These are phyloP conservation scores for Leptodactylus fallax DNA, from an alignment of 2,797 vertebrate genomes.

Conservation along the genomic window DNA sequence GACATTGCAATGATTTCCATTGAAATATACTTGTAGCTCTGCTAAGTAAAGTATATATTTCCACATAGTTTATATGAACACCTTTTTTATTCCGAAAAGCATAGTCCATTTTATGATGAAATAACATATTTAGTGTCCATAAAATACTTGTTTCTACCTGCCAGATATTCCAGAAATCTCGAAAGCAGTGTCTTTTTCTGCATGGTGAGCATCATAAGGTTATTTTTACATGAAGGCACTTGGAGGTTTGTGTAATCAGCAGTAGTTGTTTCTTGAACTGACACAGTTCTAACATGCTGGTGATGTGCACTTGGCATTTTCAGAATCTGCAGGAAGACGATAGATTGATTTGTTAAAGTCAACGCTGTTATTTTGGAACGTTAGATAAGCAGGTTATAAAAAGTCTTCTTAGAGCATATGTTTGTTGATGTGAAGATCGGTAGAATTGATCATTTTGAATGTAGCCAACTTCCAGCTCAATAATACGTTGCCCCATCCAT, in stretches of 20 bases:
- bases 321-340: conserved; percentile 56
- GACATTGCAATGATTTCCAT: background rate
- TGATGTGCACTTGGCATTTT: conserved; percentile 56
- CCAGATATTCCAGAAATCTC: conserved; percentile 33
- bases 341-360: conserved; percentile 55
- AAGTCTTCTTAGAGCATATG: conserved; percentile 25
- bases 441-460: background rate
- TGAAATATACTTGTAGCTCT: background rate
- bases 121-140: conserved; percentile 2
- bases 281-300: conserved; percentile 50
- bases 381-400: conserved; percentile 48
- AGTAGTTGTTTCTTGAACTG: conserved; percentile 39
- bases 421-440: background rate
- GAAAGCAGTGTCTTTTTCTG: background rate
- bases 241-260: conserved; percentile 44
- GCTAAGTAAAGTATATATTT: background rate
- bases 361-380: conserved; percentile 43
- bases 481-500: background rate
- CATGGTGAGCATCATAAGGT: conserved; percentile 22
- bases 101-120: background rate
- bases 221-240: conserved; percentile 53
- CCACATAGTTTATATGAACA: background rate
- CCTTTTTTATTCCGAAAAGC: background rate
- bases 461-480: background rate
- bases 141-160: background rate